Percentiles rank a stretch among this genome's conserved stretches.
phyloP scores from a whole-genome alignment of 2,113 vertebrate species.

The Nothobranchius kuhntae region DNA sequence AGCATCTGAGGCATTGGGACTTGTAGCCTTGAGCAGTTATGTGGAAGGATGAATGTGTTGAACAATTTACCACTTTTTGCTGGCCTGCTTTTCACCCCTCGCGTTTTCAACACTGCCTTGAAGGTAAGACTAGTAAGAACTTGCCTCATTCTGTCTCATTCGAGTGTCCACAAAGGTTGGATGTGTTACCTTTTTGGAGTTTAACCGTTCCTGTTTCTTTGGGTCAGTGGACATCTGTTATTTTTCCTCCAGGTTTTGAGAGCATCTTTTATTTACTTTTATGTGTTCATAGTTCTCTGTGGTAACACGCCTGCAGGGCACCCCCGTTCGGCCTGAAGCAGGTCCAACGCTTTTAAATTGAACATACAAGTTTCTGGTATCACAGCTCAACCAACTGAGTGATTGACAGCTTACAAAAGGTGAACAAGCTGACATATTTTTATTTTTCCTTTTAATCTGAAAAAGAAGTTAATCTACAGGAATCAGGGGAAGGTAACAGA shows the following conservation, averaged over 20 bases:
- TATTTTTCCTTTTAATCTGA: too few species aligned
- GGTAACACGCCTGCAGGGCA: slow-evolving; percentile 31
- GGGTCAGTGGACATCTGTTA: slow-evolving; percentile 36
- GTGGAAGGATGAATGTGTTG: slow-evolving; percentile 3
- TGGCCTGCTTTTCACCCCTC: slow-evolving; percentile 24
- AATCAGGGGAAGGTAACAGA: too few species aligned
- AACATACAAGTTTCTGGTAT: not conserved
- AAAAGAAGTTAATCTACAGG: too few species aligned
- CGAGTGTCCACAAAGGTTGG: slow-evolving; percentile 10
- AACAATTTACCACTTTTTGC: not conserved
- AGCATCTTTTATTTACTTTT: slow-evolving; percentile 32
- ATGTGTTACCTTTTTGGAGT: slow-evolving; percentile 23
- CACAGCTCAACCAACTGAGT: not conserved
- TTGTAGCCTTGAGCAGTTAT: slow-evolving; percentile 4
- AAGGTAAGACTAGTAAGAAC: slow-evolving; percentile 58
- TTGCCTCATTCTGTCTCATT: slow-evolving; percentile 29
- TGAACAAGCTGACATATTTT: too few species aligned
- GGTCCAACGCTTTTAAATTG: not conserved
- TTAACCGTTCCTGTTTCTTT: slow-evolving; percentile 18
- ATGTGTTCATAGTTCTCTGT: slow-evolving; percentile 4
- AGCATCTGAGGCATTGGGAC: not conserved
- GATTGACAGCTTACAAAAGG: not conserved
- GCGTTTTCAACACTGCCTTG: slow-evolving; percentile 34
- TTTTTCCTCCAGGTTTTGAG: slow-evolving; percentile 11
- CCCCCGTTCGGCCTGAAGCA: slow-evolving; percentile 15